A percentile compares a stretch with the other conserved stretches of the same genome.
These are phyloP conservation scores for Tetragonula carbonaria DNA, from an alignment of 2,888 invertebrate species.

Conservation along the genomic window DNA sequence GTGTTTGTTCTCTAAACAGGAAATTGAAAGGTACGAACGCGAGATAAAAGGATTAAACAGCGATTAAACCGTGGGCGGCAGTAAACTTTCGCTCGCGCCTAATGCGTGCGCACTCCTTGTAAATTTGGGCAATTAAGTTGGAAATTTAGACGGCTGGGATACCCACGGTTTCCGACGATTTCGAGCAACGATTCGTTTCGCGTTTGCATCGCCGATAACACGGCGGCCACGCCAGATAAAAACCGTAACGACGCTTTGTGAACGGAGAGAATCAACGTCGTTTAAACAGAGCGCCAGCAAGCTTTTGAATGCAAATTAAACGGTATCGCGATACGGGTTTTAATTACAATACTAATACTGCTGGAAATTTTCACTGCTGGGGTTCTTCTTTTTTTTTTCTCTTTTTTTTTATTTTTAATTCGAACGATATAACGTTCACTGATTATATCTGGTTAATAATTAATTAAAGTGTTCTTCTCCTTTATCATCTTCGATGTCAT, in stretches of 20 bases:
- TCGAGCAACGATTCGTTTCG: slow-evolving; percentile 22
- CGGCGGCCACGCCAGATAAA: slow-evolving; percentile 1
- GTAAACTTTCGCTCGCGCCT: background rate
- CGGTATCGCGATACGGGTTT: background rate
- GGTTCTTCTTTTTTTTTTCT: background rate
- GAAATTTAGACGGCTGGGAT: slow-evolving; percentile 4
- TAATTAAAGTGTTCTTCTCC: background rate
- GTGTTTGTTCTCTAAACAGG: background rate
- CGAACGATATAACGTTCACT: background rate
- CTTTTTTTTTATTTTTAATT: background rate
- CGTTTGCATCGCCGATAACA: background rate
- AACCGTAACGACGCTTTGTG: background rate
- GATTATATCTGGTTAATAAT: background rate
- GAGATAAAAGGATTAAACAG: slow-evolving; percentile 7
- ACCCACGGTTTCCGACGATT: no score
- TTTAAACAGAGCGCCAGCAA: slow-evolving; percentile 4
- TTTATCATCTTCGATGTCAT: background rate
- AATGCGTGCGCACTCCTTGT: background rate
- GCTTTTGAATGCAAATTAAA: slow-evolving; percentile 22
- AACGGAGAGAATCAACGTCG: slow-evolving; percentile 16
- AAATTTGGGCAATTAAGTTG: slow-evolving; percentile 30
- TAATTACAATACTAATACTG: background rate
- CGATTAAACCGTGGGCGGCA: background rate
- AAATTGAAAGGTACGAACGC: slow-evolving; percentile 11
- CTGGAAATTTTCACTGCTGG: background rate